Percentiles rank a stretch among this genome's conserved stretches.
These are phyloP conservation scores for Aphidius colemani DNA, from an alignment of 2,888 invertebrate species.

Conservation along the genomic window DNA sequence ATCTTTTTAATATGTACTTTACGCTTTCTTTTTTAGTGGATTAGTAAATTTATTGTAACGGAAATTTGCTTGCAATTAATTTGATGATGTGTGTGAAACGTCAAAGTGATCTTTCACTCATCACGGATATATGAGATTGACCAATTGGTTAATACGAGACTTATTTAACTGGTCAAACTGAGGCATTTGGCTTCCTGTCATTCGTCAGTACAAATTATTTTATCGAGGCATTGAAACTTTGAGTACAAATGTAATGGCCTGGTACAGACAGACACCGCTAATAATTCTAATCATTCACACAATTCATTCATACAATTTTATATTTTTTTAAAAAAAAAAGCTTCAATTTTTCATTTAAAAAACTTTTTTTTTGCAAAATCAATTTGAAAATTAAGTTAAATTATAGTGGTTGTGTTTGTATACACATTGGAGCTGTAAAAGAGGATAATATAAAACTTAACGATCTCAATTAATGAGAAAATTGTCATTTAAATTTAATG, in stretches of 20 bases:
- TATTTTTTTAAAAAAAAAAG: not conserved
- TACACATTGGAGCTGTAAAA: too few species aligned
- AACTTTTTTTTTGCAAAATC: not conserved
- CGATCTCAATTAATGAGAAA: too few species aligned
- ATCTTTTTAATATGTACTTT: too few species aligned
- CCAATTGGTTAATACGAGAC: constrained; percentile 44
- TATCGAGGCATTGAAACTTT: constrained; percentile 28
- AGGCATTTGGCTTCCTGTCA: constrained; percentile 42
- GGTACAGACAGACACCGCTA: constrained; percentile 46
- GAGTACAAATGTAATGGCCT: constrained; percentile 33
- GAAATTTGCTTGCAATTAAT: too few species aligned
- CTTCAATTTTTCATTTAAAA: too few species aligned
- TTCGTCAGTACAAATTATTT: constrained; percentile 12
- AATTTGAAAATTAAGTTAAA: too few species aligned
- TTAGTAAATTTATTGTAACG: too few species aligned
- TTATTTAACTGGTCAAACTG: constrained; percentile 38
- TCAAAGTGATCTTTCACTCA: constrained; percentile 26
- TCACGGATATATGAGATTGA: constrained; percentile 20
- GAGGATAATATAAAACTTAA: too few species aligned
- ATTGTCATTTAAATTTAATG: too few species aligned
- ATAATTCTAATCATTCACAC: constrained; percentile 31
- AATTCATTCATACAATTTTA: not conserved
- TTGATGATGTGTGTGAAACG: constrained; percentile 7
- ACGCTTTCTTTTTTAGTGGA: too few species aligned
- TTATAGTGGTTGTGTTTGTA: too few species aligned